Evolutionary conservation across 2,888 invertebrate species (phyloP), one percentile per base, ranked within the genome.

Genomic region (Cremastinae sp.): DNA sequence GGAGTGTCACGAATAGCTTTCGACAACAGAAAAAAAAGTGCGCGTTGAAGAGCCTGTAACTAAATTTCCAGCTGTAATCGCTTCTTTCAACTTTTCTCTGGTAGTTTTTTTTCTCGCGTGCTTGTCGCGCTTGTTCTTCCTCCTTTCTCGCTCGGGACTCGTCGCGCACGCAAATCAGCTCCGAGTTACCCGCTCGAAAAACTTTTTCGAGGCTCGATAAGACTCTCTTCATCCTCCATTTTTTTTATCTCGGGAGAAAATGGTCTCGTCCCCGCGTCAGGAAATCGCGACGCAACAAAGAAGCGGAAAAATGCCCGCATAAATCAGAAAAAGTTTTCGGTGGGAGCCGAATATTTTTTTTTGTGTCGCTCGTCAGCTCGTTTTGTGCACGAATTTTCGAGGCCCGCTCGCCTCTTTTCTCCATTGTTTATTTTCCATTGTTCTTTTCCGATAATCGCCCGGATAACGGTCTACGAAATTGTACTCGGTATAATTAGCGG

Each of bases 191-290:
- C 38, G 41, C 18, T n/a, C 58, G 58, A 58, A 65, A 70, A 72
- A 49, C 56, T 72, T 51, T 45, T 43, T 34, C 62, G 22, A 51
- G 43, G 28, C 70, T 71, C 51, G 51, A 72, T 65, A 72, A 72
- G 18, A 8, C 36, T 36, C 9, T 9, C 10, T 10, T 54, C 36
- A 18, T 20, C 20, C 2, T 51, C 51, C 22, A 20, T 51, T 22
- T 71, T 62, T 62, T 2, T 36, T 20, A 72, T 16, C 43, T 56
- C 64, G 58, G n/a, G 41, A 14, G 54, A 36, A 49, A 58, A 64
- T 64, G 56, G 56, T 64, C 49, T 41, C 64, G 47, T 28, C 28
- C 28, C 5, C 28, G 2, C 28, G 28, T 28, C 28, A 28, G 28
- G 28, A 28, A 28, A 28, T 28, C 28, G 28, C 28, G 28, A 28